Evolutionary conservation across 2,888 invertebrate species (phyloP).

Genomic region (Aspidiotus destructor): DNA sequence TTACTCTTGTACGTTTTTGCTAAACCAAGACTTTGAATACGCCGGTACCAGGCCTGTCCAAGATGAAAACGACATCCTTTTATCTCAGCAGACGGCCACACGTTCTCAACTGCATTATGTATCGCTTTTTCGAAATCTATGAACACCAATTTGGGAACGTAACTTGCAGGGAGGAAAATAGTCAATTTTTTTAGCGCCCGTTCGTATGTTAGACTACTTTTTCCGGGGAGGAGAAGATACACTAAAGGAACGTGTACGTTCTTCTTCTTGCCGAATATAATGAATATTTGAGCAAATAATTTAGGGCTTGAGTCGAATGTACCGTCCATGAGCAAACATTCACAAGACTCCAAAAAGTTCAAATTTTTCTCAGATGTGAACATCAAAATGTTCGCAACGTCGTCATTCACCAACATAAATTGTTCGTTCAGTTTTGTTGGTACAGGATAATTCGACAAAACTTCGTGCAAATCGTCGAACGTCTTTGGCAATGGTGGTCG

Average conservation of each 20-base stretch:
- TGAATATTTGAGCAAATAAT: neutral
- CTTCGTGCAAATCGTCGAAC: neutral
- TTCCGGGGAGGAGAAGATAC: neutral
- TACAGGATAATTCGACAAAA: neutral
- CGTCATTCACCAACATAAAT: neutral
- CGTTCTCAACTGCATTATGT: neutral
- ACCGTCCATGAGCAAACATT: neutral
- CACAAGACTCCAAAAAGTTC: neutral
- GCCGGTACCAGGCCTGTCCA: neutral
- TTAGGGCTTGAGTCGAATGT: neutral
- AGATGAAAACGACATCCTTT: neutral
- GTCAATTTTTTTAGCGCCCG: neutral
- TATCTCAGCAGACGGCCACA: neutral
- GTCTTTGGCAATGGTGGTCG: neutral
- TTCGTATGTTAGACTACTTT: neutral
- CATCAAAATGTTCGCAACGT: neutral
- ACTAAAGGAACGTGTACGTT: conserved; percentile 1
- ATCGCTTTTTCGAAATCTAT: neutral
- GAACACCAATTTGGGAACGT: neutral
- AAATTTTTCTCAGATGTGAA: neutral
- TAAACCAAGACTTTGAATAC: neutral
- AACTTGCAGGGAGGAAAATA: neutral
- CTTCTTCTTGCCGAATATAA: neutral
- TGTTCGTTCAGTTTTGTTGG: neutral
- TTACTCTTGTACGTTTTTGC: too few relatives aligned